These are phyloP conservation scores for Ciona savignyi DNA, from an alignment of 23 tunicate species.

Conservation along the genomic window DNA sequence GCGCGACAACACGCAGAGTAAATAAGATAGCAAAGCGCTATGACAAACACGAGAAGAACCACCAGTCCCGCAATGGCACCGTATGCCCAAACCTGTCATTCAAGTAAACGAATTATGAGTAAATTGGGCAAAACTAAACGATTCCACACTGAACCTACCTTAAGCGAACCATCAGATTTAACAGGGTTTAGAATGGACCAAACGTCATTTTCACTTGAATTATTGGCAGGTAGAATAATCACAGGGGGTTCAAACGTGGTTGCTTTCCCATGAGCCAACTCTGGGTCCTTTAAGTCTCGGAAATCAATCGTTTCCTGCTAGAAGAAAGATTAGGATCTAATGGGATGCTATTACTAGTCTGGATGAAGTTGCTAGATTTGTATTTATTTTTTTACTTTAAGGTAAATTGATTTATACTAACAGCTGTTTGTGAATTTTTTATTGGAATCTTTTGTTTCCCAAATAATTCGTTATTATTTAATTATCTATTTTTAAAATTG, in stretches of 20 bases:
- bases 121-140: not conserved
- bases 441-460: not conserved
- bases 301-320: not conserved
- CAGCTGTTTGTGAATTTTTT: not conserved
- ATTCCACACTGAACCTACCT: slow-evolving; percentile 5
- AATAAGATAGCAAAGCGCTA: slow-evolving; percentile 54
- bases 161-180: slow-evolving; percentile 24
- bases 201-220: not conserved
- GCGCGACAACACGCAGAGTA: slow-evolving; percentile 36
- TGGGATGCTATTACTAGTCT: too few species aligned
- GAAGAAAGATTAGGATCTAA: too few species aligned
- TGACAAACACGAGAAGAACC: slow-evolving; percentile 43
- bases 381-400: not conserved
- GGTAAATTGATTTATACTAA: too few species aligned
- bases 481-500: too few species aligned
- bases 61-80: slow-evolving; percentile 77
- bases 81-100: slow-evolving; percentile 85
- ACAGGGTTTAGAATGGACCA: slow-evolving; percentile 30
- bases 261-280: not conserved
- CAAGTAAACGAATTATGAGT: too few species aligned
- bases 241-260: not conserved
- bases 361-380: not conserved
- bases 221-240: slow-evolving; percentile 8
- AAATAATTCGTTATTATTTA: too few species aligned
- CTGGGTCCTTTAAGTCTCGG: not conserved